These are phyloP conservation scores for Uropetala carovei DNA, from an alignment of 2,888 invertebrate genomes.

Conservation along the genomic window DNA sequence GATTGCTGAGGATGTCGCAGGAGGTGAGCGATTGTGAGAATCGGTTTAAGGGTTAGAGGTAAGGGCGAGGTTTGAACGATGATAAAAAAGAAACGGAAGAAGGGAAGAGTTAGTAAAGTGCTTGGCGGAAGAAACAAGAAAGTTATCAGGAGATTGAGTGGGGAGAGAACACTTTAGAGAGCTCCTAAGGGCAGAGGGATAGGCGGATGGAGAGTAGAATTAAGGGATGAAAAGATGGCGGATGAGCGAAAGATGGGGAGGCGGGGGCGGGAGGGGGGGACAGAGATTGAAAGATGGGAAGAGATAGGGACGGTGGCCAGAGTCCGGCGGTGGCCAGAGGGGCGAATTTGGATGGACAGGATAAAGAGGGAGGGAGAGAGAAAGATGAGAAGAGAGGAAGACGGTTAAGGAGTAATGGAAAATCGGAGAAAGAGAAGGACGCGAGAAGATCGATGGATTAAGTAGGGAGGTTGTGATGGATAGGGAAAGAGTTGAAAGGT, in stretches of 20 bases:
- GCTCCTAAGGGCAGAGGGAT: no score
- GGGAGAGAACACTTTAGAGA: neutral
- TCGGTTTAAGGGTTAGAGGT: neutral
- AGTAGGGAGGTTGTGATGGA: no score
- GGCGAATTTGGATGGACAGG: neutral
- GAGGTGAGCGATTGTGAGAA: neutral
- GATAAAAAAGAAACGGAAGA: no score
- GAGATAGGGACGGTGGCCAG: no score
- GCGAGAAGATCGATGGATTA: no score
- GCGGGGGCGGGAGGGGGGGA: no score
- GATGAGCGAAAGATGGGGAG: no score
- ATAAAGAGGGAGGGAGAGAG: neutral
- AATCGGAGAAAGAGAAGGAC: neutral
- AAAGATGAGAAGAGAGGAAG: neutral
- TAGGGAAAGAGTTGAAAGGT: no score
- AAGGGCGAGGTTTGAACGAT: neutral
- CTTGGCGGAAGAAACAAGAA: neutral
- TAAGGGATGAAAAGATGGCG: no score
- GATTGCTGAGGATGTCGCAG: neutral
- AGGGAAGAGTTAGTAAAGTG: neutral
- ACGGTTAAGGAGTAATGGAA: neutral
- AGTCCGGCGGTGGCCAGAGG: no score
- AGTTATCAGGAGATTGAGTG: neutral
- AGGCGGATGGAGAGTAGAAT: no score
- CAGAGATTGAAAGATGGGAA: no score